Percentiles rank a stretch among this genome's conserved stretches.
phyloP scores from a whole-genome alignment of 2,888 invertebrate genomes.

The Anarsia innoxiella region DNA sequence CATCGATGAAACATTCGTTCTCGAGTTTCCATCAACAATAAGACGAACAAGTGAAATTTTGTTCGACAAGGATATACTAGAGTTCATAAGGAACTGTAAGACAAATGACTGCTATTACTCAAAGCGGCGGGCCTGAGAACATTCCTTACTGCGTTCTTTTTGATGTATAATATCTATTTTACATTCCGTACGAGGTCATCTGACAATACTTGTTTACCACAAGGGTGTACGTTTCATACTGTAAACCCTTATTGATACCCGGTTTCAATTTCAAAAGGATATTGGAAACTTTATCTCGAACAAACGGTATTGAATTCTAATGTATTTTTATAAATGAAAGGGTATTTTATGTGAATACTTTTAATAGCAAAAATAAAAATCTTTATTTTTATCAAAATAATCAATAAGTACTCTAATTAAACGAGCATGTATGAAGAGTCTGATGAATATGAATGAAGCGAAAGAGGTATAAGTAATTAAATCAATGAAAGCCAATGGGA shows the following conservation, averaged over 20 bases:
- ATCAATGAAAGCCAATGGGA: no score
- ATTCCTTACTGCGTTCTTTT: conserved; percentile 35
- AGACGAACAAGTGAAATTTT: conserved; percentile 51
- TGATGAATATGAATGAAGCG: no score
- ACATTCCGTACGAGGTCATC: conserved; percentile 41
- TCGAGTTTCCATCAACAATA: conserved; percentile 36
- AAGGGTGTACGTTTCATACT: conserved; percentile 20
- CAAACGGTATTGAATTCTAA: conserved; percentile 1
- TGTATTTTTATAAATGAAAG: no score
- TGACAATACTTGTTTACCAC: conserved; percentile 42
- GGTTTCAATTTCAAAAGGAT: conserved; percentile 12
- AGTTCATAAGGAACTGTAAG: conserved; percentile 57
- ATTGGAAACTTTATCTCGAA: conserved; percentile 1
- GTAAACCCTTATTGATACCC: conserved; percentile 11
- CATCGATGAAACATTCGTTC: conserved; percentile 16
- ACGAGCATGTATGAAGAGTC: no score
- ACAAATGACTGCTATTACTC: conserved; percentile 59
- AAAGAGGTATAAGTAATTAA: no score
- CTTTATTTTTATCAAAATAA: no score
- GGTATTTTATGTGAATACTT: no score
- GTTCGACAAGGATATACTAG: conserved; percentile 60
- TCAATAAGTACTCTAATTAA: no score
- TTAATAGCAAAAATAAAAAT: no score
- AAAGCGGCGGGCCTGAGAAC: conserved; percentile 43
- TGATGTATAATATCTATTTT: conserved; percentile 35